Evolutionary conservation across 2,113 vertebrate species (phyloP), one percentile per base, ranked within the genome.

Genomic region (Eulemur rufifrons): DNA sequence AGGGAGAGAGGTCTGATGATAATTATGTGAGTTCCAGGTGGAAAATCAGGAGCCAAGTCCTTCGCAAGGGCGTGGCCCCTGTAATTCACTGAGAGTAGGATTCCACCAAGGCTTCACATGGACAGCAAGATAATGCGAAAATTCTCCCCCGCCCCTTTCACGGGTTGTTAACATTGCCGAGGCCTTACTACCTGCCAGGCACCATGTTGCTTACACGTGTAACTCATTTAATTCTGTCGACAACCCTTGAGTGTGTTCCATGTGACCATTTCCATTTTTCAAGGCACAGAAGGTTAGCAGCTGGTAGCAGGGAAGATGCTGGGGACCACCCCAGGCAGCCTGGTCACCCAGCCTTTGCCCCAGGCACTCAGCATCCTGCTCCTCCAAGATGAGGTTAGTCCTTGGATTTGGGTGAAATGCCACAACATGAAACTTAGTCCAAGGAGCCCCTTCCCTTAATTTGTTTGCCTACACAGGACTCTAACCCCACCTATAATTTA

Each of bases 301-400:
- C 59, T 18, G 5, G 29, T 17, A 39, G 64, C 64, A 34, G 18
- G 2, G 4, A 29, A 69, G 64, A 37, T 0, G 0, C 0, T 7
- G n/a, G 54, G n/a, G 21, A 12, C 21, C 6, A 37, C 7, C 37
- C 54, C 25, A 52, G 68, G 42, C 50, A 52, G 23, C 52, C 64
- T 18, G 52, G 45, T 42, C 54, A 21, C n/a, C 27, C 8, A 12
- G 25, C 15, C 14, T 21, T 56, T 0, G 3, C 15, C 23, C n/a
- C 13, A 5, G 20, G 3, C 50, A 20, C n/a, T 50, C 5, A 66
- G 71, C 52, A 14, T 10, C 37, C 54, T 39, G 42, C 37, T 91
- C 10, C 52, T 90, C 6, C 23, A 5, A 52, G 4, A 39, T 17
- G 47, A n/a, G 54, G 10, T 27, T 74, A 47, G 8, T 34, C 56